phyloP scores from a whole-genome alignment of 2,888 invertebrate genomes.

The Napeogenes inachia region DNA sequence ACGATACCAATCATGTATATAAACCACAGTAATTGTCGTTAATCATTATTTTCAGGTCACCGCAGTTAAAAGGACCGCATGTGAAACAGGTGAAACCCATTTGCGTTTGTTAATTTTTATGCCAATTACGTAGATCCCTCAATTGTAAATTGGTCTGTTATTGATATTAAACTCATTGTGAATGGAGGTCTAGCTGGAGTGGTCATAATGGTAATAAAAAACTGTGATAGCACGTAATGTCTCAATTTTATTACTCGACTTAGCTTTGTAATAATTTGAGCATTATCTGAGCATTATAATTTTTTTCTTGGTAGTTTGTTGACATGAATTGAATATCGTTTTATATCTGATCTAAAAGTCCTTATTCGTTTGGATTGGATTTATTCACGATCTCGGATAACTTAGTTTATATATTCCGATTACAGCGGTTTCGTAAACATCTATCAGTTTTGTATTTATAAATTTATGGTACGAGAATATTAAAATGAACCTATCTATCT shows the following conservation, averaged over 20 bases:
- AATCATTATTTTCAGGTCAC: constrained; percentile 1
- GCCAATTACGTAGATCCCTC: neutral
- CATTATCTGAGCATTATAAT: too few relatives aligned
- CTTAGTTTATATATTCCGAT: neutral
- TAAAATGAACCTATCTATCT: too few relatives aligned
- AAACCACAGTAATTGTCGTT: neutral
- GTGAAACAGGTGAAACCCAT: constrained; percentile 1
- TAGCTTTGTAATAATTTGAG: too few relatives aligned
- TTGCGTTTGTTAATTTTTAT: constrained; percentile 3
- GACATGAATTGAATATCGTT: neutral
- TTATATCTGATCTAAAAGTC: neutral
- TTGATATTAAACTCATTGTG: neutral
- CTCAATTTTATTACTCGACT: too few relatives aligned
- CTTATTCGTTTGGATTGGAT: neutral
- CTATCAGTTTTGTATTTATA: too few relatives aligned
- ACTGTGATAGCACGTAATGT: too few relatives aligned
- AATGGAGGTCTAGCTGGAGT: too few relatives aligned
- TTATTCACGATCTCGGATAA: neutral
- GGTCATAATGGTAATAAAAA: too few relatives aligned
- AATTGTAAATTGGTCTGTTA: neutral
- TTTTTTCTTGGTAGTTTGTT: neutral
- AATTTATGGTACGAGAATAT: too few relatives aligned
- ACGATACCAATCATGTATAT: neutral
- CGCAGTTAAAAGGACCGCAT: constrained; percentile 4
- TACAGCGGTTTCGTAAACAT: too few relatives aligned